Evolutionary conservation across 2,113 vertebrate species (phyloP), one percentile per base, ranked within the genome.

Genomic region (Jaculus jaculus): DNA sequence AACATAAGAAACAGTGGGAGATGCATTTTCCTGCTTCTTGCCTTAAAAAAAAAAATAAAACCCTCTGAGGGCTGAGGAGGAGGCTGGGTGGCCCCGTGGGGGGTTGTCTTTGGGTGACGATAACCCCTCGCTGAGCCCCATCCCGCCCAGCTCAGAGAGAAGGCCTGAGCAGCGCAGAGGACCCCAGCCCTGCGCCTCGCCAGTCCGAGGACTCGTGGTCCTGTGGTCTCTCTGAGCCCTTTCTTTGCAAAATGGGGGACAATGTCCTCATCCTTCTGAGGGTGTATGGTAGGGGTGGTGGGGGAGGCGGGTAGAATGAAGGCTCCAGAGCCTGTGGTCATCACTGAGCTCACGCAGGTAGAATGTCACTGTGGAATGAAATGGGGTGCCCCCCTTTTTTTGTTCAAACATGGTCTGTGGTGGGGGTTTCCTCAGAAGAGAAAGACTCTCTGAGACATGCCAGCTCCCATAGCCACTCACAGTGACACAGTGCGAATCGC

Each of bases 11-110:
- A 86, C 79, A 17, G 82, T 0, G 0, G n/a, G 84, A 82, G 72
- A 92, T 92, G 91, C 85, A 84, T 80, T 91, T 63, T 32, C 78
- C 75, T 34, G n/a, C 71, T 68, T 80, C 90, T 39, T n/a, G 68
- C 87, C 78, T 96, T 83, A 65, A 83, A 91, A 96, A 94, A 91
- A 72, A 81, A 85, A 78, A n/a, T n/a, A n/a, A 94, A 39, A 34
- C 37, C 89, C 84, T 92, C 87, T 24, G 3, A 80, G 91, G 86
- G 65, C 42, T 11, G 78, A 11, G 34, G 84, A 61, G 26, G 37
- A 47, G 54, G 39, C 60, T 20, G 63, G 85, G 94, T 63, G 95
- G 86, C 89, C 86, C 93, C 0, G 20, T 65, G 86, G 84, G 91
- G 89, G 93, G 77, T 61, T 63, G 0, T 34, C 72, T 32, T 18